These are phyloP conservation scores for Drosophila diplacantha DNA, from an alignment of 2,888 invertebrate species.

Conservation along the genomic window DNA sequence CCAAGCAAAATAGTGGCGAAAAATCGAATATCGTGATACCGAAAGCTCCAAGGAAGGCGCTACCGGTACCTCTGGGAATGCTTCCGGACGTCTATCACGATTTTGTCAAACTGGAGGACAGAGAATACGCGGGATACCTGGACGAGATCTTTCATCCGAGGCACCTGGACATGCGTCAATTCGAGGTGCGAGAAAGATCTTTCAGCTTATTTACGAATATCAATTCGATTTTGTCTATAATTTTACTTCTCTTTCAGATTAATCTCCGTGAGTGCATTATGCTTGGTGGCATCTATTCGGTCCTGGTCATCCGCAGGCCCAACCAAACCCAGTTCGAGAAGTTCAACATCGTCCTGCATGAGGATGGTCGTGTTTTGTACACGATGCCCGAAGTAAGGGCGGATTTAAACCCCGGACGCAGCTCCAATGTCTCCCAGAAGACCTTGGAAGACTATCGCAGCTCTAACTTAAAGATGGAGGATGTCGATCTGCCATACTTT, in stretches of 20 bases:
- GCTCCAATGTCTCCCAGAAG: background rate
- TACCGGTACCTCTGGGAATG: conserved; percentile 45
- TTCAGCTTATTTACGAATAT: too few relatives aligned
- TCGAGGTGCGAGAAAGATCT: background rate
- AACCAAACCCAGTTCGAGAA: conserved; percentile 52
- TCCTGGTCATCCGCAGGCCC: conserved; percentile 66
- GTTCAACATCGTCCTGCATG: conserved; percentile 69
- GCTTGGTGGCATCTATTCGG: conserved; percentile 73
- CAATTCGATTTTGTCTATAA: background rate
- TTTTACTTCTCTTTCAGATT: conserved; percentile 50
- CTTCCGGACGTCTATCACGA: conserved; percentile 58
- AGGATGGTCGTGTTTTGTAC: conserved; percentile 49
- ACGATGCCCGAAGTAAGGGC: conserved; percentile 43
- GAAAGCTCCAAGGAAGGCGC: conserved; percentile 57
- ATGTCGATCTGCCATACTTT: conserved; percentile 58
- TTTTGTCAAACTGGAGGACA: conserved; percentile 61
- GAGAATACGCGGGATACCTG: conserved; percentile 51
- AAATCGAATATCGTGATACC: conserved; percentile 27
- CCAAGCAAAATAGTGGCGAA: conserved; percentile 24
- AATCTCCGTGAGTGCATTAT: conserved; percentile 69
- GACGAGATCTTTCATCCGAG: conserved; percentile 57
- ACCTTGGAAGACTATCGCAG: background rate
- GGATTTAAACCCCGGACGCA: background rate
- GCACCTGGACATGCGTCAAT: conserved; percentile 40
- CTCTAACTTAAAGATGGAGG: conserved; percentile 6